Evolutionary conservation across 1,140 invertebrate genomes (phyloP).

Genomic region (Caenorhabditis latens): DNA sequence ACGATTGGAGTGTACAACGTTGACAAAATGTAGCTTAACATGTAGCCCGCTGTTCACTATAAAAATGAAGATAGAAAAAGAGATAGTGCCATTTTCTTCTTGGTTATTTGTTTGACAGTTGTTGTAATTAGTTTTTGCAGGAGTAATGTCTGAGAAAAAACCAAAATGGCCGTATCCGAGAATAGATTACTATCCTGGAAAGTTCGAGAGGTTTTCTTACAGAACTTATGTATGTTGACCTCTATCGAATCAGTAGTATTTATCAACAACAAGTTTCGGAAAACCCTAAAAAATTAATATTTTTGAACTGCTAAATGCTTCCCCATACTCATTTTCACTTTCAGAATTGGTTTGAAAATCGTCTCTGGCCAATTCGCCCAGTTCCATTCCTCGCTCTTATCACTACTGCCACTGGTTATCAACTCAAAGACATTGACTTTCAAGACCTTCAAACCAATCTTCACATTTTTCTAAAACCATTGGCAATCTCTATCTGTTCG

Average conservation of each 20-base stretch:
- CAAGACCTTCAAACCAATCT: background rate
- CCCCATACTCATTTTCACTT: background rate
- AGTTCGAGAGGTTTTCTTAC: conserved; percentile 10
- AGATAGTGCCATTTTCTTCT: background rate
- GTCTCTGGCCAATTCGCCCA: conserved; percentile 63
- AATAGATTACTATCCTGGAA: conserved; percentile 25
- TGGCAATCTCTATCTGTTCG: conserved; percentile 57
- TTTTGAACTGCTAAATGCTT: no score
- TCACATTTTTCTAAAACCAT: background rate
- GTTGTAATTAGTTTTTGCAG: background rate
- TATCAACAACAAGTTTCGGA: no score
- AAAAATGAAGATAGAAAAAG: conserved; percentile 30
- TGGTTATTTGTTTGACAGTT: background rate
- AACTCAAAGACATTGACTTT: background rate
- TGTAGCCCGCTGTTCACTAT: conserved; percentile 10
- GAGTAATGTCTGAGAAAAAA: background rate
- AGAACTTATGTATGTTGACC: conserved; percentile 38
- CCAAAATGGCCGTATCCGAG: background rate
- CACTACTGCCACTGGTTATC: conserved; percentile 53
- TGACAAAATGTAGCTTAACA: background rate
- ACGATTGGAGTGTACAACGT: background rate
- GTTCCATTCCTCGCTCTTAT: conserved; percentile 51
- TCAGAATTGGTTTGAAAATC: conserved; percentile 51
- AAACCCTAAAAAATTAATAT: no score
- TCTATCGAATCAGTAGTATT: no score